These are phyloP conservation scores for Macropodus opercularis DNA, from an alignment of 2,797 vertebrate species.

Conservation along the genomic window DNA sequence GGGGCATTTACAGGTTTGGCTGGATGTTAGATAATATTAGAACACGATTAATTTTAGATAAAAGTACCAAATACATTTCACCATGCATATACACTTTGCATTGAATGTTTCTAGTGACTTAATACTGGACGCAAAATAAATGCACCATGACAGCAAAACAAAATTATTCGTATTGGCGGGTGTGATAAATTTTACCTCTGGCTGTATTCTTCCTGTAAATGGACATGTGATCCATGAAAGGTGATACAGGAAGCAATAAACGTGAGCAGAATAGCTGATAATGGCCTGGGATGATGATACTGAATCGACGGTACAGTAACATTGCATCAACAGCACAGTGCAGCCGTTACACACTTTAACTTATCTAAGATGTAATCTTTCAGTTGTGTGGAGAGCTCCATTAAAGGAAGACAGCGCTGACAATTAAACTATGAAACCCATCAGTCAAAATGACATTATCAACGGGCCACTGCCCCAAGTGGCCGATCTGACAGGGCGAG, in stretches of 20 bases:
- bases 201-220: slow-evolving; percentile 68
- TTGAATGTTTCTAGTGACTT: background rate
- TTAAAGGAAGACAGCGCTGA: slow-evolving; percentile 61
- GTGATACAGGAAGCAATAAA: slow-evolving; percentile 74
- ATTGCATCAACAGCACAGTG: slow-evolving; percentile 38
- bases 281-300: slow-evolving; percentile 66
- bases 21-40: too few species aligned
- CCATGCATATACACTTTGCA: slow-evolving; percentile 14
- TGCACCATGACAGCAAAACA: slow-evolving; percentile 35
- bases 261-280: slow-evolving; percentile 63
- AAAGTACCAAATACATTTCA: slow-evolving; percentile 5
- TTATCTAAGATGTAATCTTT: slow-evolving; percentile 51
- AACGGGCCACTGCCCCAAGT: slow-evolving; percentile 62
- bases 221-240: slow-evolving; percentile 69
- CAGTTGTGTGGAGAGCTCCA: slow-evolving; percentile 46
- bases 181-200: slow-evolving; percentile 58
- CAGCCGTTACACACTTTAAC: slow-evolving; percentile 27
- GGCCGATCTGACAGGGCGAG: slow-evolving; percentile 61
- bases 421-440: slow-evolving; percentile 74
- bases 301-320: slow-evolving; percentile 46
- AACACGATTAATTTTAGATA: slow-evolving; percentile 6
- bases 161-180: slow-evolving; percentile 54
- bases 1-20: slow-evolving; percentile 5
- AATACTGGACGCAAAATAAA: slow-evolving; percentile 15
- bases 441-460: slow-evolving; percentile 75